A percentile compares a stretch with the other conserved stretches of the same genome.
These are phyloP conservation scores for Pyrochroa serraticornis DNA, from an alignment of 2,888 invertebrate species.

Conservation along the genomic window DNA sequence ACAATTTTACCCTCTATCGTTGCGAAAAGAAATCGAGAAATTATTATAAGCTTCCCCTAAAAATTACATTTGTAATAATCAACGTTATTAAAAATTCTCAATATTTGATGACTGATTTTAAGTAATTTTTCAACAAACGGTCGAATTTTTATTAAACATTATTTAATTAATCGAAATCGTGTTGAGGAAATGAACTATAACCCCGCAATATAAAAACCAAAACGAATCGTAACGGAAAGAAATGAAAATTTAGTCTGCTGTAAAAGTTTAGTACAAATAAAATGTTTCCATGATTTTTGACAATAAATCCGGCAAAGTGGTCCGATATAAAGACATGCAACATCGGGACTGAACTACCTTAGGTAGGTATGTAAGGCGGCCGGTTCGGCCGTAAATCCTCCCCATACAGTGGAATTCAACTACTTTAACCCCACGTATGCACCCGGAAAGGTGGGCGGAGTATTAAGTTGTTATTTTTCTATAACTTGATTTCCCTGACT, in stretches of 20 bases:
- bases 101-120: no score
- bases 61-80: no score
- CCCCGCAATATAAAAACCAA: constrained; percentile 27
- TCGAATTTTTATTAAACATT: not conserved
- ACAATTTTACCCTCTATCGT: constrained; percentile 35
- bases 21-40: constrained; percentile 29
- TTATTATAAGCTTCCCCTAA: not conserved
- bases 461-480: constrained; percentile 12
- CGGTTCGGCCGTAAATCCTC: constrained; percentile 45
- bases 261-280: constrained; percentile 56
- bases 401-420: constrained; percentile 39
- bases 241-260: constrained; percentile 53
- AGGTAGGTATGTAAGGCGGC: constrained; percentile 45
- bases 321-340: constrained; percentile 54
- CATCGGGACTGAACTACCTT: constrained; percentile 44
- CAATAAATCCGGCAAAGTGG: constrained; percentile 55
- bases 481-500: no score
- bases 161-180: constrained; percentile 19
- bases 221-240: constrained; percentile 41
- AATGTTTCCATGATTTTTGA: constrained; percentile 56
- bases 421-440: constrained; percentile 40
- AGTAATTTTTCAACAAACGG: constrained; percentile 5
- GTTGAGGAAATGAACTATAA: constrained; percentile 7
- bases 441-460: constrained; percentile 28
- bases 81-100: no score